Evolutionary conservation across 2,113 vertebrate species (phyloP), one percentile per base, ranked within the genome.

Genomic region (Embiotoca jacksoni): DNA sequence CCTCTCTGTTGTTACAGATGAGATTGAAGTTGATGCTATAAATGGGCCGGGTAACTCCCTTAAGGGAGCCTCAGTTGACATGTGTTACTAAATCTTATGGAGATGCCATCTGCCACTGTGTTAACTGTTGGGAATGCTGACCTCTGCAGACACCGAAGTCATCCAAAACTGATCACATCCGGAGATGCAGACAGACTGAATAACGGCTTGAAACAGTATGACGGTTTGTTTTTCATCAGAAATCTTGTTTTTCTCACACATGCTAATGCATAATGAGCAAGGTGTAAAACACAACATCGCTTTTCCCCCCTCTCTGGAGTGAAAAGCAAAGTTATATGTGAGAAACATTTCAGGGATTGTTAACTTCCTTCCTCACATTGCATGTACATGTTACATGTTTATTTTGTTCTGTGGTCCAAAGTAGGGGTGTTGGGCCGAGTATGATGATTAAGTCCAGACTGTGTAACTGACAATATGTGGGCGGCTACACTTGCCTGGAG

Each of bases 401-500:
- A 54, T 79, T 78, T 76, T 70, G n/a, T 33, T 77, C 50, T 35
- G 85, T 35, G 44, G 75, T 73, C 76, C 57, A 75, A 72, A 84
- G 76, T 68, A 78, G 35, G 46, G 72, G 72, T 52, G 64, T 63
- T 44, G 33, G 67, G 50, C 41, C 65, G 72, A 80, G 57, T 46
- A 31, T 53, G 56, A 89, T 95, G 96, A 96, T 97, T 95, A 94
- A 94, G 95, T 95, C 93, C 95, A 96, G 95, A 87, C 94, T 93
- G 91, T 95, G 94, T 96, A 96, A 97, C 95, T 92, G 94, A 95
- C 94, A 91, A 89, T 83, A 83, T 88, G 94, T 95, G 95, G 94
- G 93, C 95, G 96, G 95, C 95, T 95, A 94, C 94, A 95, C 91
- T 94, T 86, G 94, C 94, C 94, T 93, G 94, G 92, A 95, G 96